Evolutionary conservation across 2,888 invertebrate species (phyloP), one percentile per base, ranked within the genome.

Genomic region (Cheilosia soror): DNA sequence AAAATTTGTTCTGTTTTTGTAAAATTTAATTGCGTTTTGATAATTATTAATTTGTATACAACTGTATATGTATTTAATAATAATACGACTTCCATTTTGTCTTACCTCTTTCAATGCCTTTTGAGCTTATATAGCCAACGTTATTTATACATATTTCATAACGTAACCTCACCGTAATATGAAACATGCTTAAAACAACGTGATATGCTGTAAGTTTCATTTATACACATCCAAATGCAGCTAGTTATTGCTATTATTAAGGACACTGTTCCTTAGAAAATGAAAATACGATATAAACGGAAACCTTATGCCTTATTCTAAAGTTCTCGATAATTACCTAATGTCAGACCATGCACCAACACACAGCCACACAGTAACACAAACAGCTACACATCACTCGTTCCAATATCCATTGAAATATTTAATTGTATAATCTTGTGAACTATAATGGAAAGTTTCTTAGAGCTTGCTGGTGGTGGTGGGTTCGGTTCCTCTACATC

Each of bases 361-460:
- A 73, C 68, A 69, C 27, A 15, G 29, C 53, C 11, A 13, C 60
- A 60, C 13, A 33, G 1, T 4, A 2, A 20, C 66, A 78, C 31
- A 42, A 25, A 73, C 53, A 57, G 3, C 15, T 31, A 49, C 53
- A 55, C 57, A 72, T 66, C 57, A 78, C 72, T 71, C 63, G 65
- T 84, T 80, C 65, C 80, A 75, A 84, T 75, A 80, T 75, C 49
- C 80, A 84, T 80, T 84, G 84, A 80, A 84, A 75, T 80, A 75
- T 80, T 84, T 84, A 84, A 84, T 84, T 80, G 84, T 84, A 79
- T 80, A 75, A 84, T 75, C 75, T 80, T 80, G 73, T 66, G 65
- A 83, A 80, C 79, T 84, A n/a, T n/a, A 84, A 80, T 80, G 83
- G 65, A 84, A 84, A 84, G 78, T 83, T 83, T 68, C 83, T 73